These are phyloP conservation scores for Copidosoma floridanum DNA, from an alignment of 1,140 invertebrate species.

Conservation along the genomic window DNA sequence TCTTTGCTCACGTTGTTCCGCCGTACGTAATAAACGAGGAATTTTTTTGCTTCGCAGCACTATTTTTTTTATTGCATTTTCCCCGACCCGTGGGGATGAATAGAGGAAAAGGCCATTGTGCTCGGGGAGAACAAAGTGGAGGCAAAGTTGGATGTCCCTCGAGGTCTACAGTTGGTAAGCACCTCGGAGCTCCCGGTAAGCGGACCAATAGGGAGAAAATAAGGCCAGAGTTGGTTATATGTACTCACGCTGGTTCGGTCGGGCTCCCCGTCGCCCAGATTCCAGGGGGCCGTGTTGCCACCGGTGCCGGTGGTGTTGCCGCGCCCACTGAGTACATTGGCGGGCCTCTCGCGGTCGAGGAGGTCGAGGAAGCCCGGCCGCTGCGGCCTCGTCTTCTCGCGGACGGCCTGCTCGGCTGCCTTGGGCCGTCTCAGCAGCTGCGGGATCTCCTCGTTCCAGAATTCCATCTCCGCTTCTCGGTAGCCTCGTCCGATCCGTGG, in stretches of 20 bases:
- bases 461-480: slow-evolving; percentile 64
- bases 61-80: too few species aligned
- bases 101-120: too few species aligned
- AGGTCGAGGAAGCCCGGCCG: slow-evolving; percentile 40
- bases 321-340: slow-evolving; percentile 13
- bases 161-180: too few species aligned
- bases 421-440: slow-evolving; percentile 55
- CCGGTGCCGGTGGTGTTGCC: not conserved
- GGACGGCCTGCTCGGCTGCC: slow-evolving; percentile 33
- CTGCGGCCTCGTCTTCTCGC: slow-evolving; percentile 23
- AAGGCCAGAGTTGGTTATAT: too few species aligned
- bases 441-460: slow-evolving; percentile 72
- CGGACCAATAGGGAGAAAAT: too few species aligned
- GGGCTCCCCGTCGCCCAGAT: not conserved
- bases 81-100: too few species aligned
- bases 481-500: slow-evolving; percentile 65
- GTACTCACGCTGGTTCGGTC: slow-evolving; percentile 6
- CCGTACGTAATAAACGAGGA: too few species aligned
- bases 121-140: too few species aligned
- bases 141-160: too few species aligned
- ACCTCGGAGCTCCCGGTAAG: too few species aligned
- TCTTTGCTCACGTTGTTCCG: too few species aligned
- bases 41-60: too few species aligned
- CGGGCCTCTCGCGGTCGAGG: slow-evolving; percentile 34
- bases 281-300: not conserved